Conservation (phyloP, 2,888 invertebrate species). For the Eurytoma californica region DNA sequence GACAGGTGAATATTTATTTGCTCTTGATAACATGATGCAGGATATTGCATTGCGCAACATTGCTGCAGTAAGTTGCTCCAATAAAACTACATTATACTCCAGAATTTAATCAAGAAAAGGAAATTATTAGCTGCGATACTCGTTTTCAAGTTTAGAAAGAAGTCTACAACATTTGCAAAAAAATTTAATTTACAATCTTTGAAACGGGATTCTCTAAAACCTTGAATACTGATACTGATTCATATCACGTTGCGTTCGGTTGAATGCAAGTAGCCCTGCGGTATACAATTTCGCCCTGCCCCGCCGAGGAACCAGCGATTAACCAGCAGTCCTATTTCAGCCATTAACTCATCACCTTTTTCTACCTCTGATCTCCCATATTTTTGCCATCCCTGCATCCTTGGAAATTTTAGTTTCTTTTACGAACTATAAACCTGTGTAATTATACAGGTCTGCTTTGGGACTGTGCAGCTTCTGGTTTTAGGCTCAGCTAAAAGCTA, state of each 20-base stretch:
- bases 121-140: no score
- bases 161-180: no score
- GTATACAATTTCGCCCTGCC: conserved; percentile 6
- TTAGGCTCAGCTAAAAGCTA: conserved; percentile 22
- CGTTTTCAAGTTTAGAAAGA: no score
- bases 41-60: no score
- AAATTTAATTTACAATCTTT: no score
- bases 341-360: conserved; percentile 35
- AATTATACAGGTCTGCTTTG: conserved; percentile 28
- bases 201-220: no score
- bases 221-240: background rate
- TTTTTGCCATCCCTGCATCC: background rate
- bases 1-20: no score
- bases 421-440: conserved; percentile 34
- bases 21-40: no score
- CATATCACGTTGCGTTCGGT: background rate
- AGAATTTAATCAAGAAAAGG: no score
- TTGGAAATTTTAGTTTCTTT: conserved; percentile 14
- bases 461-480: conserved; percentile 15
- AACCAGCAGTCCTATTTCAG: conserved; percentile 21
- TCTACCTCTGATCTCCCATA: conserved; percentile 17
- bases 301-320: conserved; percentile 21
- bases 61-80: no score
- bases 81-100: no score
- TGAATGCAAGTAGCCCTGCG: background rate